phyloP scores from a whole-genome alignment of 2,113 vertebrate genomes.

The Ranitomeya imitator region DNA sequence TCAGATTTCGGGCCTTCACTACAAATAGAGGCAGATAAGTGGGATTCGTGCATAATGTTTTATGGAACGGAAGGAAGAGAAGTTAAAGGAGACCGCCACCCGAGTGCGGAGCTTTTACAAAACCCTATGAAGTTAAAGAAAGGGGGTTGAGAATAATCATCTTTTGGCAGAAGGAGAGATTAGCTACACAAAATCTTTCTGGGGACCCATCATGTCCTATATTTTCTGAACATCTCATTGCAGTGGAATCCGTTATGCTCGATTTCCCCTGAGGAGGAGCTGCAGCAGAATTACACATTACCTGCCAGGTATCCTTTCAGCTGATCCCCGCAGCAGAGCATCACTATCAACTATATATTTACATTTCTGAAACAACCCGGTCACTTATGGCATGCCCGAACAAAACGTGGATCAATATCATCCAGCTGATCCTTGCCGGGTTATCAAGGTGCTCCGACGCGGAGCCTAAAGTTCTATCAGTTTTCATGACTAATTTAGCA shows the following conservation, averaged over 20 bases:
- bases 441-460: too few relatives aligned
- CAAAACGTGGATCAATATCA: too few relatives aligned
- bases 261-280: not conserved
- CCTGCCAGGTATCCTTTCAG: not conserved
- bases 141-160: not conserved
- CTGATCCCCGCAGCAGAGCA: not conserved
- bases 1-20: not conserved
- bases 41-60: not conserved
- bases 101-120: too few relatives aligned
- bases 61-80: not conserved
- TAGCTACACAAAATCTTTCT: not conserved
- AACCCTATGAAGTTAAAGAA: not conserved
- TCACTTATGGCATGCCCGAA: too few relatives aligned
- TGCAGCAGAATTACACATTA: not conserved
- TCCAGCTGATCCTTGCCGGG: too few relatives aligned
- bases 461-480: too few relatives aligned
- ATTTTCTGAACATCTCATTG: not conserved
- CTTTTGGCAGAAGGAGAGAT: not conserved
- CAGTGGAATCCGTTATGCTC: not conserved
- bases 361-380: too few relatives aligned
- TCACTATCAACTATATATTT: too few relatives aligned
- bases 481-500: too few relatives aligned
- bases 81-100: constrained; percentile 1
- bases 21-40: not conserved
- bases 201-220: not conserved